Evolutionary conservation across 2,113 vertebrate species (phyloP), one percentile per base, ranked within the genome.

Genomic region (Archilochus colubris): DNA sequence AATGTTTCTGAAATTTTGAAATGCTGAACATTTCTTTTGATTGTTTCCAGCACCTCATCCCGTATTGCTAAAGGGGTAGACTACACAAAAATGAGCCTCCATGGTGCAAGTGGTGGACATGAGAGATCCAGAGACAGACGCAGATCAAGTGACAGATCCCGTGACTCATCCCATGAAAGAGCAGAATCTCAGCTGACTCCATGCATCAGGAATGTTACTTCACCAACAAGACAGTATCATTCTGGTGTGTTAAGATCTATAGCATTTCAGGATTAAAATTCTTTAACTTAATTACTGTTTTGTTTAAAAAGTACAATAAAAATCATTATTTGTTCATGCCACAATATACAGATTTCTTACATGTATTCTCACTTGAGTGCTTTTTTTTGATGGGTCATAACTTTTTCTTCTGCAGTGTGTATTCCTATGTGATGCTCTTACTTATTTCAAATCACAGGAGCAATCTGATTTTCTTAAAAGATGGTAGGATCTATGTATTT

Each of bases 181-280:
- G 97, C 96, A 79, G 99, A 99, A 91, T 98, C 99, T 81, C 99
- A 99, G 80, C 99, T 99, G 82, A 99, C 99, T 74, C 99, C 99
- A 1, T 99, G 99, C 97, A 99, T 99, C 96, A 98, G 99, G 91
- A 99, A 99, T 89, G 98, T 99, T 93, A 99, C 99, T 78, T 99
- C 99, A 72, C 99, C 99, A 95, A 99, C 99, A 78, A 98, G 99
- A 48, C 99, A 99, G 82, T 98, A 99, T 96, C 99, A 99, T 94
- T 97, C 97, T 89, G 99, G 99, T 99, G 97, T 95, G 98, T 98
- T 89, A 62, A n/a, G 20, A 67, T 68, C 6, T 15, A 28, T 58
- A 82, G 66, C 36, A 9, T 76, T 79, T 64, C 66, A 86, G 44
- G 66, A 53, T 75, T 64, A 25, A 48, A 73, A 12, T 54, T 67